A percentile compares a stretch with the other conserved stretches of the same genome.
Evolutionary conservation across 2,797 vertebrate species (phyloP).

Genomic region (Chelon labrosus): DNA sequence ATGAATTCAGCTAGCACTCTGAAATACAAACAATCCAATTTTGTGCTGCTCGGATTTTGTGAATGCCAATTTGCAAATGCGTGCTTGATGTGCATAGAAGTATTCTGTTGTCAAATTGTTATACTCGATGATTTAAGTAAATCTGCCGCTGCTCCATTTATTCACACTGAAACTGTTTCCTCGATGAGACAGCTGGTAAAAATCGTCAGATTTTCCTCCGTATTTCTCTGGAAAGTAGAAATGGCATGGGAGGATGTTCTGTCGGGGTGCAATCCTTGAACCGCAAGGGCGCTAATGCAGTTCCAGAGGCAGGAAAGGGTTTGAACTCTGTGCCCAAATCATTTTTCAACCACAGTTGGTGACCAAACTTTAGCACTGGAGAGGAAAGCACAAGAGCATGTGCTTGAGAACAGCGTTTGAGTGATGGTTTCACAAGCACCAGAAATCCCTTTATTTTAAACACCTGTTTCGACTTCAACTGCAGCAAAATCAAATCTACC

Average conservation of each 20-base stretch:
- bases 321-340: slow-evolving; percentile 28
- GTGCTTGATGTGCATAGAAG: slow-evolving; percentile 37
- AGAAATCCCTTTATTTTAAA: background rate
- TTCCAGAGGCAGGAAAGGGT: slow-evolving; percentile 14
- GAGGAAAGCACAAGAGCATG: slow-evolving; percentile 8
- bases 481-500: background rate
- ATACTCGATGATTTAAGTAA: slow-evolving; percentile 39
- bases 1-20: slow-evolving; percentile 13
- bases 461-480: no score
- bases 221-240: slow-evolving; percentile 3
- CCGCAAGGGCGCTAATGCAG: slow-evolving; percentile 19
- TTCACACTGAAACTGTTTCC: slow-evolving; percentile 18
- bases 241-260: slow-evolving; percentile 4
- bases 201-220: background rate
- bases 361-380: slow-evolving; percentile 18
- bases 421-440: slow-evolving; percentile 11
- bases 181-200: slow-evolving; percentile 27
- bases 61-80: slow-evolving; percentile 53
- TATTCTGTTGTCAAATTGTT: slow-evolving; percentile 45
- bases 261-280: slow-evolving; percentile 1
- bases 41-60: slow-evolving; percentile 38
- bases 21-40: slow-evolving; percentile 48
- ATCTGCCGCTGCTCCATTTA: slow-evolving; percentile 39
- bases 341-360: slow-evolving; percentile 29
- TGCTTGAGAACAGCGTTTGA: slow-evolving; percentile 12